Conservation (phyloP, 2,113 vertebrate genomes). For the Ceratotherium simum region DNA sequence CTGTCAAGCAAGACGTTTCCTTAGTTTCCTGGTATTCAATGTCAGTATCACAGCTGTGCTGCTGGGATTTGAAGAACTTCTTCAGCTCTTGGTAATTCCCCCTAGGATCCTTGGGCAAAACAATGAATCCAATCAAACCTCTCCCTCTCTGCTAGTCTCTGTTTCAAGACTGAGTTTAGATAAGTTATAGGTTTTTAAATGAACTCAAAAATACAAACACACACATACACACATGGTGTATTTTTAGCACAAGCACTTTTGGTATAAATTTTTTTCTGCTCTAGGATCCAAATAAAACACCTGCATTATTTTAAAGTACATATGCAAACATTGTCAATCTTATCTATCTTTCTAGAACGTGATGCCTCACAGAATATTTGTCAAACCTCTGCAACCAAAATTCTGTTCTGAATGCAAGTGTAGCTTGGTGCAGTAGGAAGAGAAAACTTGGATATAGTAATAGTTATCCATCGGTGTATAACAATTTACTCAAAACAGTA, state of each 20-base stretch:
- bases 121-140: neutral
- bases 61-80: neutral
- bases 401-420: neutral
- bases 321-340: neutral
- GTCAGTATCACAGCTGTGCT: slow-evolving; percentile 48
- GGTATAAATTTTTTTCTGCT: neutral
- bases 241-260: neutral
- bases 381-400: neutral
- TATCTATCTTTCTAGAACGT: neutral
- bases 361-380: neutral
- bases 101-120: neutral
- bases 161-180: slow-evolving; percentile 14
- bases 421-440: neutral
- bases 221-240: neutral
- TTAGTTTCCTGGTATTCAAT: neutral
- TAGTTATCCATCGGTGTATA: neutral
- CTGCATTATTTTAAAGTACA: neutral
- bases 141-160: neutral
- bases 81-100: slow-evolving; percentile 19
- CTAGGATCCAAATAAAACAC: neutral
- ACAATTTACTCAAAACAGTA: neutral
- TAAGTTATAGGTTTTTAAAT: neutral
- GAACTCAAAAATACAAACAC: neutral
- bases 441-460: neutral
- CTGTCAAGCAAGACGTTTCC: neutral